These are phyloP conservation scores for Diadegma fenestrale DNA, from an alignment of 2,888 invertebrate genomes.

Conservation along the genomic window DNA sequence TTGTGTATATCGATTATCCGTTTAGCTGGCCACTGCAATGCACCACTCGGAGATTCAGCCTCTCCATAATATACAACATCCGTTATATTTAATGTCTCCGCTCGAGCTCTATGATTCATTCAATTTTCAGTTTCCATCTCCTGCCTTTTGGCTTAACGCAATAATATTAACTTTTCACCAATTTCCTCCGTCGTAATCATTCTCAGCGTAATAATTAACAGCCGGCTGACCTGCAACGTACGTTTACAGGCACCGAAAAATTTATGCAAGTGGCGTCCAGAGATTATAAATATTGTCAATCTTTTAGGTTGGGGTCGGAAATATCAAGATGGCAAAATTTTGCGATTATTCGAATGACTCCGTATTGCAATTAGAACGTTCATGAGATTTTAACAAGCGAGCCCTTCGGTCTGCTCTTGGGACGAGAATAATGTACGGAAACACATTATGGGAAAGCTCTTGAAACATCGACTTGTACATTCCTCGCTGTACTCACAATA, in stretches of 20 bases:
- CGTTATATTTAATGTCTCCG: background rate
- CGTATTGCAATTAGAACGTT: background rate
- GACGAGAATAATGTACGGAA: constrained; percentile 1
- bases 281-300: background rate
- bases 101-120: background rate
- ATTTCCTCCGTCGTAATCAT: background rate
- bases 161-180: background rate
- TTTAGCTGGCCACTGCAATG: constrained; percentile 81
- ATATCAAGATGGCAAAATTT: no score
- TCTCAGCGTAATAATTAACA: background rate
- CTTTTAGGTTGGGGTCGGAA: no score
- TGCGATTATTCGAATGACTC: background rate
- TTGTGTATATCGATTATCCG: constrained; percentile 81
- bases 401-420: background rate
- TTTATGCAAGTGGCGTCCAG: background rate
- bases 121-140: background rate
- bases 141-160: background rate
- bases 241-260: no score
- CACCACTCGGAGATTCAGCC: constrained; percentile 75
- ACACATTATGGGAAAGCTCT: constrained; percentile 4
- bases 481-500: constrained; percentile 61
- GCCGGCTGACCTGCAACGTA: background rate
- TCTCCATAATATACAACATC: constrained; percentile 11
- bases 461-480: constrained; percentile 32
- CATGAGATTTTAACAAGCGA: background rate